These are phyloP conservation scores for Tetragnatha versicolor DNA, from an alignment of 1,140 invertebrate species.

Conservation along the genomic window DNA sequence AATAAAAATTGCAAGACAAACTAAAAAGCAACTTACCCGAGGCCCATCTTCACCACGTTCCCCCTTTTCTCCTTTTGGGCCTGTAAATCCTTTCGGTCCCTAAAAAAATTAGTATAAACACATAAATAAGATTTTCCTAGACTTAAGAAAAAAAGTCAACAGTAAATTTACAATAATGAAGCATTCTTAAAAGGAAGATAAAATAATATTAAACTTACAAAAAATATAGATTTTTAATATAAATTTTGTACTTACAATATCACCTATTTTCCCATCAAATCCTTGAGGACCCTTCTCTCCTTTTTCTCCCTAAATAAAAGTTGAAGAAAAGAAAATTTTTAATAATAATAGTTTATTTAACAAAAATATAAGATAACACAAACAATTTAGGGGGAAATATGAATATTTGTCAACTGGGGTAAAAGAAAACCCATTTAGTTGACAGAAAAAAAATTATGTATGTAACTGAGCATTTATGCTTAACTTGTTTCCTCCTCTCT, in stretches of 20 bases:
- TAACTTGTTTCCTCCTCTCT: too few species aligned
- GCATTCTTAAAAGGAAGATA: background rate
- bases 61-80: slow-evolving; percentile 52
- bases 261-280: slow-evolving; percentile 68
- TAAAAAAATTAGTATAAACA: slow-evolving; percentile 23
- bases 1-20: too few species aligned
- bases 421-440: too few species aligned
- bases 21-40: slow-evolving; percentile 44
- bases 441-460: too few species aligned
- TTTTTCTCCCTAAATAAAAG: slow-evolving; percentile 44
- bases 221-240: background rate
- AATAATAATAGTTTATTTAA: too few species aligned
- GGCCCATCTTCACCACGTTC: slow-evolving; percentile 70
- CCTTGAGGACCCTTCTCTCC: slow-evolving; percentile 75
- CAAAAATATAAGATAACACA: too few species aligned
- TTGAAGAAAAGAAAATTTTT: too few species aligned
- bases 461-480: too few species aligned
- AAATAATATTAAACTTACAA: background rate
- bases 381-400: too few species aligned
- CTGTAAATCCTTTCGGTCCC: slow-evolving; percentile 50
- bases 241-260: slow-evolving; percentile 68
- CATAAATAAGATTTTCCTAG: background rate
- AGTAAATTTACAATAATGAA: slow-evolving; percentile 70
- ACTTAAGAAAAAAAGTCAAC: slow-evolving; percentile 19
- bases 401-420: too few species aligned